phyloP scores from a whole-genome alignment of 2,888 invertebrate species.

The Seira musarum region DNA sequence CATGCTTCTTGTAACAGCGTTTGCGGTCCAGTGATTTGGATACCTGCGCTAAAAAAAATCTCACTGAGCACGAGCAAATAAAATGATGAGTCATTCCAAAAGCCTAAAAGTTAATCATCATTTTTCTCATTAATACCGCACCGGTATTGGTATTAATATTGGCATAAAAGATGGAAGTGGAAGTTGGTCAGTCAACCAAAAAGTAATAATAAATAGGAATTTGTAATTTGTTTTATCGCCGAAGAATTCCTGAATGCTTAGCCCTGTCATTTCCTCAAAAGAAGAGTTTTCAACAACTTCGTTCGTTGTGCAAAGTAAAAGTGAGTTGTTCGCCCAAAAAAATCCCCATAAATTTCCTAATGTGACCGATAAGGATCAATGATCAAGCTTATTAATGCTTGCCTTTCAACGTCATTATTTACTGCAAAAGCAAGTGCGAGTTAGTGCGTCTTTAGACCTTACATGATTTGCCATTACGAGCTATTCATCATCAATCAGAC shows the following conservation, averaged over 20 bases:
- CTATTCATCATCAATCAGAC: slow-evolving; percentile 5
- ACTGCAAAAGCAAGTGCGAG: neutral
- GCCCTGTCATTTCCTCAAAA: neutral
- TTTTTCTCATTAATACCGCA: neutral
- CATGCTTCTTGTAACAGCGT: slow-evolving; percentile 5
- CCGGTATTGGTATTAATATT: neutral
- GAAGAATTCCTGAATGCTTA: too few relatives aligned
- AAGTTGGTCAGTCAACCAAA: too few relatives aligned
- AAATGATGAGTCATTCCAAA: neutral
- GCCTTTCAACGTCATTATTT: neutral
- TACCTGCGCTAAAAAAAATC: neutral
- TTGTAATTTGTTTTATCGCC: too few relatives aligned
- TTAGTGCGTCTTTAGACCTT: neutral
- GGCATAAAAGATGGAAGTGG: neutral
- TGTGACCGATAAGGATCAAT: slow-evolving; percentile 1
- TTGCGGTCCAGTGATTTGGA: slow-evolving; percentile 1
- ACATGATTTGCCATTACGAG: neutral
- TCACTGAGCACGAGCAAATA: neutral
- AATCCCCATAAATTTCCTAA: neutral
- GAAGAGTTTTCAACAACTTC: too few relatives aligned
- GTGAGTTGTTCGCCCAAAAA: neutral
- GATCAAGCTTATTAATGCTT: slow-evolving; percentile 2
- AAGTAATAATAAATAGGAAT: too few relatives aligned
- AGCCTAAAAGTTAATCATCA: too few relatives aligned
- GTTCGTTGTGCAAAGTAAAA: neutral